Evolutionary conservation across 2,888 invertebrate species (phyloP).

Genomic region (Conus canariensis): DNA sequence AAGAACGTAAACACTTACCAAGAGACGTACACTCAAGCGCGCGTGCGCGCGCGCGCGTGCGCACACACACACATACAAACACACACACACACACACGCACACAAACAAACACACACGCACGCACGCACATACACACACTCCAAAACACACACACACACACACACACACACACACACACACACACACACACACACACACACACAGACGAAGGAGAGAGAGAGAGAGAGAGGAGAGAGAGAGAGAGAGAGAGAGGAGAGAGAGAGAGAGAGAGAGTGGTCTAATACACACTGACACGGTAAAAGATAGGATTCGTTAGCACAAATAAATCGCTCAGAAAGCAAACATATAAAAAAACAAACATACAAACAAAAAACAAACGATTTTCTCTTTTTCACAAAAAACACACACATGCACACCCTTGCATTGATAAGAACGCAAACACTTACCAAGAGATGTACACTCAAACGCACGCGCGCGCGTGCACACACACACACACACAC

Average conservation of each 20-base stretch:
- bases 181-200: too few species aligned
- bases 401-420: too few species aligned
- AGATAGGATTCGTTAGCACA: too few species aligned
- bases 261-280: not conserved
- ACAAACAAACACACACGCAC: not conserved
- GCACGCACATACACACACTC: too few species aligned
- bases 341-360: not conserved
- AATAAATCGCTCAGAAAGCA: too few species aligned
- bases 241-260: not conserved
- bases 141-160: not conserved
- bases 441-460: not conserved
- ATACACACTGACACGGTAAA: not conserved
- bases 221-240: not conserved
- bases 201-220: not conserved
- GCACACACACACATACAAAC: not conserved
- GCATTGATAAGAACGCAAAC: not conserved
- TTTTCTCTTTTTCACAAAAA: too few species aligned
- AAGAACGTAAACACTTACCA: not conserved
- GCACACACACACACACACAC: constrained; percentile 9
- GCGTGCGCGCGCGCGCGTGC: not conserved
- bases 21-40: not conserved
- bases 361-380: not conserved
- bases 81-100: constrained; percentile 1
- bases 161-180: not conserved
- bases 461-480: not conserved